phyloP scores from a whole-genome alignment of 2,113 vertebrate species.

The Pangasianodon gigas region DNA sequence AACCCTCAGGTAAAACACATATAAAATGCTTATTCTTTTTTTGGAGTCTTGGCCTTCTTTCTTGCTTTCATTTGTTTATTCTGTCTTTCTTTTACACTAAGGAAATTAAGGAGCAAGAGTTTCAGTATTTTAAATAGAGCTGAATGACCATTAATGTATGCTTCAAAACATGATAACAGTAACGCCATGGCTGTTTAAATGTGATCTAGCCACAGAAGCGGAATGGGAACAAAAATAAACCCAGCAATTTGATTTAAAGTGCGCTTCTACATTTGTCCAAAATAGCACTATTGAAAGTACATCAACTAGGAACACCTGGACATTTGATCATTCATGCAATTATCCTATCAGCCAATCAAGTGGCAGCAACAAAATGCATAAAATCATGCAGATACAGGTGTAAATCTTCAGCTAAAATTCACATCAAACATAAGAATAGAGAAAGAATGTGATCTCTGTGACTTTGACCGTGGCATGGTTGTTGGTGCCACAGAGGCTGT shows the following conservation, averaged over 20 bases:
- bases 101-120: not conserved
- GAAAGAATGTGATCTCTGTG: not conserved
- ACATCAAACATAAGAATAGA: not conserved
- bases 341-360: not conserved
- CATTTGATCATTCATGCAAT: not conserved
- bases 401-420: not conserved
- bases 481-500: not conserved
- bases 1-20: not conserved
- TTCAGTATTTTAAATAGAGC: not conserved
- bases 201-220: not conserved
- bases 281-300: not conserved
- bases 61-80: not conserved
- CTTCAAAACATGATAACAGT: not conserved
- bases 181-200: not conserved
- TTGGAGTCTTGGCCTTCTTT: not conserved
- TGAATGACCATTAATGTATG: not conserved
- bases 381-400: not conserved
- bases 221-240: not conserved
- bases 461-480: not conserved
- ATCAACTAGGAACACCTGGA: not conserved
- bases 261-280: not conserved
- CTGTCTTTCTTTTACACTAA: not conserved
- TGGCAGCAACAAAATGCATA: not conserved
- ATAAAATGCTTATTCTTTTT: constrained; percentile 5
- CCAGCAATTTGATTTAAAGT: not conserved